Conservation (phyloP, 2,113 vertebrate genomes). For the Eublepharis macularius region DNA sequence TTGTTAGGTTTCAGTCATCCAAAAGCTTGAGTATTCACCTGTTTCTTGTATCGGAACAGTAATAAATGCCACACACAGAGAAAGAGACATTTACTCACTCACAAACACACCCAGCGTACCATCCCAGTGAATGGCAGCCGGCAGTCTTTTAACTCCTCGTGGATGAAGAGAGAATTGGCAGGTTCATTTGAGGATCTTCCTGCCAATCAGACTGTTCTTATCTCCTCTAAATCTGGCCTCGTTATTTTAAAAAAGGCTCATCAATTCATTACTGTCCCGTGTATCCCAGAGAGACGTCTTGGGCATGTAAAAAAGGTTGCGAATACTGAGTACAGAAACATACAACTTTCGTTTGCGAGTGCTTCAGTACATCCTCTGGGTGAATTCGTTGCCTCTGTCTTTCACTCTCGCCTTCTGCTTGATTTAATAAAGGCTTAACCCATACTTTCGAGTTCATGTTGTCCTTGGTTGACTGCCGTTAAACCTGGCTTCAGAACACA, state of each 20-base stretch:
- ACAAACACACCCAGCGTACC: neutral
- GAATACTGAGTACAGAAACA: neutral
- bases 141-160: neutral
- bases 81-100: too few species aligned
- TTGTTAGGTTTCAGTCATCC: neutral
- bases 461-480: neutral
- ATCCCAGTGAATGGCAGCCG: neutral
- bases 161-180: neutral
- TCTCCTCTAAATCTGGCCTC: neutral
- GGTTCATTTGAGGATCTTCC: neutral
- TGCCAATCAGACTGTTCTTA: neutral
- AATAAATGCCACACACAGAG: neutral
- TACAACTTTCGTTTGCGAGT: neutral
- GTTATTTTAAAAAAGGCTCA: neutral
- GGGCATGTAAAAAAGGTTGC: neutral
- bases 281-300: neutral
- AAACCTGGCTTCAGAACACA: neutral
- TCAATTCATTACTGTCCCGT: neutral
- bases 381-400: neutral
- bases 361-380: neutral
- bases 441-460: neutral
- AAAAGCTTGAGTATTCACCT: too few species aligned
- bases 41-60: too few species aligned
- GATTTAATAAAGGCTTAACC: constrained; percentile 7
- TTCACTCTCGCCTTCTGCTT: constrained; percentile 8